Base-by-base conservation (phyloP, 1,140 invertebrate genomes). In the Diabrotica undecimpunctata region DNA sequence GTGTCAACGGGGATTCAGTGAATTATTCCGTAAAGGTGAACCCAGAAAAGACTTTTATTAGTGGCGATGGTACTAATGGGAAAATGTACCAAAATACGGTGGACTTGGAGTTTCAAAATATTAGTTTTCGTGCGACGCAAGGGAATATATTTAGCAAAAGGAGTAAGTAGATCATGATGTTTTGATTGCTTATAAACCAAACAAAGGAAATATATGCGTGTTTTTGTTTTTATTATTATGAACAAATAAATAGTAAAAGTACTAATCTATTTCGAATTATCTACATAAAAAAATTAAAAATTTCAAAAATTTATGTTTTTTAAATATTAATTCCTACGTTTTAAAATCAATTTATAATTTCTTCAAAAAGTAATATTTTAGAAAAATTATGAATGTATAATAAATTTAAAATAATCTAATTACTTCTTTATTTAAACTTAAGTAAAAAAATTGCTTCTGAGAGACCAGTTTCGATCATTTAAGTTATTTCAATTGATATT, bases 81-180 rank as follows among this genome's bases (percentile, higher is more conserved):
- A n/a, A 55, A 14, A 6, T 64, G 25, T 12, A 77, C 86, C 7
- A 79, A 80, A 54, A 82, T 81, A 83, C 84, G 0, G 81, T 90
- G n/a, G 87, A 91, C 70, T 86, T 92, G 39, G 81, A 84, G 35
- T 91, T 92, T 73, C 84, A 86, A 14, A 84, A 90, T 64, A 82
- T 92, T 63, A 84, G 81, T 1, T 89, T 87, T 67, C 88, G 83
- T 0, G 89, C 90, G 9, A 85, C 83, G 10, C 80, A 90, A 35
- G 89, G 89, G 61, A 85, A 46, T 13, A 13, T 70, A 35, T 56
- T 70, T 37, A 66, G 86, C 66, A 83, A 84, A 72, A 88, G 86
- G 85, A 88, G 89, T 90, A 75, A 77, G 71, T 70, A 38, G 36
- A 25, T 59, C 10, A 50, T 56, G 5, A 14, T 56, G 35, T 56